These are phyloP conservation scores for Hipposideros armiger DNA, from an alignment of 2,113 vertebrate species.

Conservation along the genomic window DNA sequence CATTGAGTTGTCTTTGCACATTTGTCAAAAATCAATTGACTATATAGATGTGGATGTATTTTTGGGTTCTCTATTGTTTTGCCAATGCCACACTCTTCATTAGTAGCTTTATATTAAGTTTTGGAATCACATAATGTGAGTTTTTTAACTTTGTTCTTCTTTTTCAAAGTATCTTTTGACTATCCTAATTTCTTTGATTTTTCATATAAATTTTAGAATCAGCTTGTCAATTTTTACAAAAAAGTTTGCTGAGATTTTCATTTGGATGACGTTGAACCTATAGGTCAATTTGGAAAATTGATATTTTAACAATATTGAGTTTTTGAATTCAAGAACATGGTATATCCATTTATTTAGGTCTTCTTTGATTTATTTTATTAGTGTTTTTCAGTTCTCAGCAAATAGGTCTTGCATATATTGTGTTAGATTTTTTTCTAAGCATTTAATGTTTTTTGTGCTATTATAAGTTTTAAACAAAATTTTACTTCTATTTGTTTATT, in stretches of 20 bases:
- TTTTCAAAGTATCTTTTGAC: background rate
- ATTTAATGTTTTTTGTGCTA: background rate
- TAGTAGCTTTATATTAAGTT: background rate
- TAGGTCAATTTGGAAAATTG: background rate
- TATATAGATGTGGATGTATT: background rate
- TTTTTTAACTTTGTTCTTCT: constrained; percentile 1
- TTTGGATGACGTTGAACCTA: background rate
- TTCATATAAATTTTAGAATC: background rate
- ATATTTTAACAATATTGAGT: background rate
- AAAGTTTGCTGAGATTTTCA: background rate
- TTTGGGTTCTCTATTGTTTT: background rate
- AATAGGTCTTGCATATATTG: background rate
- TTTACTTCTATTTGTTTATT: background rate
- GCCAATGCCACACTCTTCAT: background rate
- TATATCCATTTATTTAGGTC: background rate
- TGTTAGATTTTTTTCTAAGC: constrained; percentile 13
- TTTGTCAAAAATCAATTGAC: background rate
- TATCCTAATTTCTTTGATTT: background rate
- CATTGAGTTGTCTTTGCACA: background rate
- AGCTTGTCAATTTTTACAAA: background rate
- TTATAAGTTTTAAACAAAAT: background rate
- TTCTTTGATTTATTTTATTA: background rate
- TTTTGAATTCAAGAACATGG: background rate
- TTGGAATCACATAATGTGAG: background rate
- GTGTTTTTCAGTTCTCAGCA: background rate